These are phyloP conservation scores for Eucera pruinosa DNA, from an alignment of 2,888 invertebrate genomes.

Conservation along the genomic window DNA sequence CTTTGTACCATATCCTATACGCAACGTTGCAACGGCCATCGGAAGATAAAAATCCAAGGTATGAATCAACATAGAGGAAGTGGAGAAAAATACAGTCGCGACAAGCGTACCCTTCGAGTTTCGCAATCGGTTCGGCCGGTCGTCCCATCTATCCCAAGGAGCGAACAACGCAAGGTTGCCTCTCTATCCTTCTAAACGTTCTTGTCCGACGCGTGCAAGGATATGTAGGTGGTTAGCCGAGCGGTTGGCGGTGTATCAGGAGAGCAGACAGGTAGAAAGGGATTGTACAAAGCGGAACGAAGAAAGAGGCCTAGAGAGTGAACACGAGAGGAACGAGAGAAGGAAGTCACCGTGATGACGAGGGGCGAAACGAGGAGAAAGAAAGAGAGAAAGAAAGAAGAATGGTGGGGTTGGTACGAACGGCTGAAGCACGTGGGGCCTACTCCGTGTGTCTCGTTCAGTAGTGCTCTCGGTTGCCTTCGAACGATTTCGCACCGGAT, in stretches of 20 bases:
- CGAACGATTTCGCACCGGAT: slow-evolving; percentile 76
- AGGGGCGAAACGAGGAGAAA: slow-evolving; percentile 59
- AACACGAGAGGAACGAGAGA: slow-evolving; percentile 50
- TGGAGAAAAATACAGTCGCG: slow-evolving; percentile 10
- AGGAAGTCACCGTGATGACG: slow-evolving; percentile 39
- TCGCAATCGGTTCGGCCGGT: slow-evolving; percentile 16
- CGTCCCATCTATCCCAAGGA: slow-evolving; percentile 18
- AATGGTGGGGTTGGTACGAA: slow-evolving; percentile 76
- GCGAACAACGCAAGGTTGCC: slow-evolving; percentile 10
- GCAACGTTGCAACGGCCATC: neutral
- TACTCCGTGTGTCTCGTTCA: slow-evolving; percentile 75
- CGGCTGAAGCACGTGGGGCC: slow-evolving; percentile 81
- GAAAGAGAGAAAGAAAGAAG: slow-evolving; percentile 60
- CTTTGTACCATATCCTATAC: neutral
- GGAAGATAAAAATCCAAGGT: neutral
- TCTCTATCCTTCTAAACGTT: slow-evolving; percentile 32
- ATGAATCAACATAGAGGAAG: slow-evolving; percentile 17
- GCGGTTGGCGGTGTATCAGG: slow-evolving; percentile 64
- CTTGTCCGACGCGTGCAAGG: slow-evolving; percentile 53
- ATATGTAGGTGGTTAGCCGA: slow-evolving; percentile 70
- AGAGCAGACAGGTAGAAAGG: slow-evolving; percentile 64
- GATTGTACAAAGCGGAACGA: slow-evolving; percentile 54
- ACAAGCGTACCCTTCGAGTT: slow-evolving; percentile 22
- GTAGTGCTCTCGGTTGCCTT: slow-evolving; percentile 80
- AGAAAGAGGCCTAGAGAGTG: slow-evolving; percentile 51